Percentiles rank a stretch among this genome's conserved stretches.
phyloP scores from a whole-genome alignment of 2,888 invertebrate genomes.

The Laothoe populi region DNA sequence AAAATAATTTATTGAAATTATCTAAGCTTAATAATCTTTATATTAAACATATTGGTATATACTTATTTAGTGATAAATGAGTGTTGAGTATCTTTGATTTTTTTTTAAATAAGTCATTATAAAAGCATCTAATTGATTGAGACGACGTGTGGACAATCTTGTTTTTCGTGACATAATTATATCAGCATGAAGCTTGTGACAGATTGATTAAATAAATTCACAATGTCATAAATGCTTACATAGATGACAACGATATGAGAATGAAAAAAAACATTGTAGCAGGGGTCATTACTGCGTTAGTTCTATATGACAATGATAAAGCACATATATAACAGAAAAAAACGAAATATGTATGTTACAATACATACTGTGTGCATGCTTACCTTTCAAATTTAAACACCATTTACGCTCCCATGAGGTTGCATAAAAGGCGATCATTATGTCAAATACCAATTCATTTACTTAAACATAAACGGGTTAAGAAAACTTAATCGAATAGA shows the following conservation, averaged over 20 bases:
- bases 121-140: not conserved
- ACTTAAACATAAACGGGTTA: slow-evolving; percentile 77
- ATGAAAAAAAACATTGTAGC: not conserved
- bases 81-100: too few species aligned
- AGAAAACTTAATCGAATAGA: slow-evolving; percentile 70
- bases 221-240: not conserved
- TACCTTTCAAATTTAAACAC: slow-evolving; percentile 83
- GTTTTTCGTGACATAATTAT: slow-evolving; percentile 43
- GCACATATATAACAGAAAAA: slow-evolving; percentile 37
- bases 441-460: slow-evolving; percentile 78
- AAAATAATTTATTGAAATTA: not conserved
- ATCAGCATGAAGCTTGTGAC: slow-evolving; percentile 48
- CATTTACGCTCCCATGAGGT: slow-evolving; percentile 82
- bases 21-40: too few species aligned
- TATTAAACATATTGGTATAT: too few species aligned
- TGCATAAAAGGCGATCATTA: slow-evolving; percentile 84
- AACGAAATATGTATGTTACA: slow-evolving; percentile 37
- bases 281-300: slow-evolving; percentile 8
- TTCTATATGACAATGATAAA: slow-evolving; percentile 36
- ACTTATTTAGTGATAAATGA: too few species aligned
- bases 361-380: slow-evolving; percentile 82
- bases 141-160: not conserved
- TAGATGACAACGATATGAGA: not conserved
- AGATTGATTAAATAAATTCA: slow-evolving; percentile 34
- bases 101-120: too few species aligned